These are phyloP conservation scores for Periophthalmus magnuspinnatus DNA, from an alignment of 2,797 vertebrate genomes.

Conservation along the genomic window DNA sequence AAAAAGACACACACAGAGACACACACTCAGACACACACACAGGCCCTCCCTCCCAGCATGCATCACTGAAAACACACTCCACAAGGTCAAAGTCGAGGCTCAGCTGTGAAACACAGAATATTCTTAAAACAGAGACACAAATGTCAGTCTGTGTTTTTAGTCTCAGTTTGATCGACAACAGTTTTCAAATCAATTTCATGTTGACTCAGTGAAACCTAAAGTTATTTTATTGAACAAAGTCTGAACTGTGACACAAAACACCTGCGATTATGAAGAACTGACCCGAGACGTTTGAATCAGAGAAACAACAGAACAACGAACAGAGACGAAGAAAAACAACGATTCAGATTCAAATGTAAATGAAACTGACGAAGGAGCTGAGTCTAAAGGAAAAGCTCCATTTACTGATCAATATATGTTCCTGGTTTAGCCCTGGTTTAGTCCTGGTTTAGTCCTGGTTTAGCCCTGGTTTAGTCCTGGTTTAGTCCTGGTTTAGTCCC, in stretches of 20 bases:
- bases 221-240: not conserved
- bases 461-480: too few relatives aligned
- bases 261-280: not conserved
- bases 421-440: too few relatives aligned
- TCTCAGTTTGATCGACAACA: not conserved
- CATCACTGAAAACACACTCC: conserved; percentile 23
- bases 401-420: too few relatives aligned
- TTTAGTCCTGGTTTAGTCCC: too few relatives aligned
- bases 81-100: conserved; percentile 13
- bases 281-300: not conserved
- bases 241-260: not conserved
- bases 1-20: conserved; percentile 22
- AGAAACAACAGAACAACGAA: too few relatives aligned
- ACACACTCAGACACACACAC: conserved; percentile 6
- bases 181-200: not conserved
- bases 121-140: not conserved
- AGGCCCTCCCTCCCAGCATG: conserved; percentile 19
- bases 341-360: not conserved
- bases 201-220: not conserved
- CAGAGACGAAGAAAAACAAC: not conserved
- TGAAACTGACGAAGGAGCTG: too few relatives aligned
- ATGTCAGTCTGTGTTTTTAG: not conserved
- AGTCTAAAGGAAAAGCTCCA: too few relatives aligned
- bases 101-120: conserved; percentile 2
- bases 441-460: too few relatives aligned